Evolutionary conservation across 1,140 invertebrate genomes (phyloP).

Genomic region (Drosophila biarmipes): DNA sequence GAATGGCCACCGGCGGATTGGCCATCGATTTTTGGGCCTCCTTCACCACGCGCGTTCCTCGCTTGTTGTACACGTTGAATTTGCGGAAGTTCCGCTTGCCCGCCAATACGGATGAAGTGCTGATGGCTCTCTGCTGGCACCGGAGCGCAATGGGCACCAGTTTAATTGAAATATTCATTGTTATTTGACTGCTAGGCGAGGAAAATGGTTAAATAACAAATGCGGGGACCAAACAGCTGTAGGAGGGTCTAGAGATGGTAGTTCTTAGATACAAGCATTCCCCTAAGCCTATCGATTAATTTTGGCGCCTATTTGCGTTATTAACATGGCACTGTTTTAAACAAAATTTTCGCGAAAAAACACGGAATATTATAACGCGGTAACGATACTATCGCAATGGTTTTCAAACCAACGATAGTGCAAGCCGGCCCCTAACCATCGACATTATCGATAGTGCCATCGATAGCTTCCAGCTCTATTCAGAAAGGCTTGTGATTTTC

Average conservation of each 20-base stretch:
- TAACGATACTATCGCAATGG: no score
- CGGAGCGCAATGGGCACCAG: constrained; percentile 51
- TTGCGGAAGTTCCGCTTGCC: constrained; percentile 93
- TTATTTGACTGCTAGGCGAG: constrained; percentile 23
- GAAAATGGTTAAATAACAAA: constrained; percentile 69
- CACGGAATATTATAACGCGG: no score
- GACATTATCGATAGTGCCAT: no score
- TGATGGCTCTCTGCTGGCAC: constrained; percentile 85
- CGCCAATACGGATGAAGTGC: constrained; percentile 86
- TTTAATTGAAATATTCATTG: constrained; percentile 74
- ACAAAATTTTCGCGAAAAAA: no score
- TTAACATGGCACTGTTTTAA: no score
- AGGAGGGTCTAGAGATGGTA: not conserved
- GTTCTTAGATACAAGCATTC: not conserved
- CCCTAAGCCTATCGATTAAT: no score
- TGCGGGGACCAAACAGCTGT: constrained; percentile 45
- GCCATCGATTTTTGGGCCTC: constrained; percentile 86
- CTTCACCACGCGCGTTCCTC: constrained; percentile 89
- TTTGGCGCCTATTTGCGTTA: no score
- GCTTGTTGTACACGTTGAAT: constrained; percentile 89
- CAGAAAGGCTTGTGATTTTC: not conserved
- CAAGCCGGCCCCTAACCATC: no score
- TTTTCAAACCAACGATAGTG: no score
- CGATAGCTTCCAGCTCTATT: no score
- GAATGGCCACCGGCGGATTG: constrained; percentile 87